These are phyloP conservation scores for Rhogogaster chlorosoma DNA, from an alignment of 2,888 invertebrate species.

Conservation along the genomic window DNA sequence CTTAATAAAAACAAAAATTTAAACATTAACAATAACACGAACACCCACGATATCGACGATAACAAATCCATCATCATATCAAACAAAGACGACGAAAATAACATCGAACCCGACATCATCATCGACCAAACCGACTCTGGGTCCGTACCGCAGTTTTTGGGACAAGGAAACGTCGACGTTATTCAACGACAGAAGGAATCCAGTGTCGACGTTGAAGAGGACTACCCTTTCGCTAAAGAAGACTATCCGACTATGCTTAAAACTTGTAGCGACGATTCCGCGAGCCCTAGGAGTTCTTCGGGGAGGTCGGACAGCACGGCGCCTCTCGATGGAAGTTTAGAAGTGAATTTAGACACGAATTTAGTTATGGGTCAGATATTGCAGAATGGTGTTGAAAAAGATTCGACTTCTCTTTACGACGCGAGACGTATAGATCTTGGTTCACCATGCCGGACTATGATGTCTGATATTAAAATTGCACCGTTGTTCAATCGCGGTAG, in stretches of 20 bases:
- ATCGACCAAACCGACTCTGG: slow-evolving; percentile 37
- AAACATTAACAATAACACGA: slow-evolving; percentile 50
- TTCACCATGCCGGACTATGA: slow-evolving; percentile 69
- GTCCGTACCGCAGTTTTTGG: not conserved
- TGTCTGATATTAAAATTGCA: slow-evolving; percentile 69
- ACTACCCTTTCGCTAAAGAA: slow-evolving; percentile 76
- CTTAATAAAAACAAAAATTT: slow-evolving; percentile 30
- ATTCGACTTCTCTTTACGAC: slow-evolving; percentile 68
- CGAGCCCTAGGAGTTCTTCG: slow-evolving; percentile 75
- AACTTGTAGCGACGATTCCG: slow-evolving; percentile 75
- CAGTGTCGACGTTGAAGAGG: slow-evolving; percentile 74
- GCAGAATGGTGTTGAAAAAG: slow-evolving; percentile 59
- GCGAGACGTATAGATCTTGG: slow-evolving; percentile 72
- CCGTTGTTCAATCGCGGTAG: slow-evolving; percentile 65
- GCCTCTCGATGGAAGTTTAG: slow-evolving; percentile 70
- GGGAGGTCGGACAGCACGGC: slow-evolving; percentile 75
- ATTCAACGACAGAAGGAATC: slow-evolving; percentile 67
- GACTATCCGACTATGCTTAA: slow-evolving; percentile 76
- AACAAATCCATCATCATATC: slow-evolving; percentile 5
- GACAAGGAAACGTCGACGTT: not conserved
- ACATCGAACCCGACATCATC: not conserved
- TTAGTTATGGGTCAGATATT: slow-evolving; percentile 37
- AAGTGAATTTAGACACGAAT: slow-evolving; percentile 55
- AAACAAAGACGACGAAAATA: not conserved
- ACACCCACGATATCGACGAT: slow-evolving; percentile 14